Base-by-base conservation (phyloP, 2,888 invertebrate species). In the Lymantria monacha region DNA sequence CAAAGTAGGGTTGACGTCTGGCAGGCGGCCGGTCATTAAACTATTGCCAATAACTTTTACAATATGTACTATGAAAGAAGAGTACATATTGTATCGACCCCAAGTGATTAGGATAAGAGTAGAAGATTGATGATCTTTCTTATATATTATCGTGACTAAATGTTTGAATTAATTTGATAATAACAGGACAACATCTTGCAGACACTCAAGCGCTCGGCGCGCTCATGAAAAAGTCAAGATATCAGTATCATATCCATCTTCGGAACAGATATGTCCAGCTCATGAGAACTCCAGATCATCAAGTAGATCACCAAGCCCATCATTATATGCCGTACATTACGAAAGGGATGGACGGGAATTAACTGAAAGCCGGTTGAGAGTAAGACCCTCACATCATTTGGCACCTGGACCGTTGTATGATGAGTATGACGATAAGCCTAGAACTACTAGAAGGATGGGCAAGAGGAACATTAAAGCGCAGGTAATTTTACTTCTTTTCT, bases 381-480 rank as follows among this genome's bases (percentile, higher is more conserved):
- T 94, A 33, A 83, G 92, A 9, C 80, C 83, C 0, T 71, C 82
- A 0, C 87, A 86, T 46, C 85, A 85, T 30, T 81, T 92, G 55
- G 86, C 92, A 41, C 93, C 86, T 53, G 90, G 78, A 49, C 91
- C 83, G 0, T 57, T 89, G 63, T 92, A 81, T 63, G 93, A 84
- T 44, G 91, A 91, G 38, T 83, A 80, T 31, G 89, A 89, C 54
- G 91, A 90, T 58, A 91, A 90, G 48, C 90, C 91, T 0, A 77
- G 93, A 22, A 81, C 93, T 0, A 92, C 93, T 11, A 92, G 94
- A 63, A 93, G 95, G 67, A 96, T 97, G 96, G 97, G 97, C 30
- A 96, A 96, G 73, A 92, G 97, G 53, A 97, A 97, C 80, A 96
- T 97, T 57, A 97, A 97, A 81, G 96, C 97, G 3, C 96, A 96